Conservation (phyloP, 2,888 invertebrate species). For the Cotesia congregata region DNA sequence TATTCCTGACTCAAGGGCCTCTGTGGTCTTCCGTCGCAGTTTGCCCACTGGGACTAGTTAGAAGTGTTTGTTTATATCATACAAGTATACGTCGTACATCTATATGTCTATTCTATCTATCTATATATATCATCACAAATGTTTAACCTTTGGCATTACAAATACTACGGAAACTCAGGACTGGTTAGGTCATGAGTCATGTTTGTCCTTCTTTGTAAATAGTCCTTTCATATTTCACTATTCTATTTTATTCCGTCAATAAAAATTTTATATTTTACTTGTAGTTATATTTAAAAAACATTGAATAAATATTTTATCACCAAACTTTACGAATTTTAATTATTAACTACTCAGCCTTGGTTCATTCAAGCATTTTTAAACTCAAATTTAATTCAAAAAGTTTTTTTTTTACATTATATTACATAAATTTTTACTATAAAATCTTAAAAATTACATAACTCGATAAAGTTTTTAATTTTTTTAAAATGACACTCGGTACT, state of each 20-base stretch:
- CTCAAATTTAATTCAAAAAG: too few species aligned
- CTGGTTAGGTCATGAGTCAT: constrained; percentile 3
- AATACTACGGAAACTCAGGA: background rate
- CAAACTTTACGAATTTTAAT: too few species aligned
- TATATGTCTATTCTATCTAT: background rate
- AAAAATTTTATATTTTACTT: background rate
- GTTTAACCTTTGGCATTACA: constrained; percentile 14
- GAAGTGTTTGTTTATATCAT: background rate
- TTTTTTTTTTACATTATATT: too few species aligned
- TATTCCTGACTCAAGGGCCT: constrained; percentile 19
- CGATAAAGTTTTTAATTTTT: background rate
- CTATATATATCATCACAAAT: background rate
- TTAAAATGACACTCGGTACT: background rate
- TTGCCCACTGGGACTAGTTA: constrained; percentile 5
- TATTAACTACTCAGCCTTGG: too few species aligned
- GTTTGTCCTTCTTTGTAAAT: background rate
- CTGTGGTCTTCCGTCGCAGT: background rate
- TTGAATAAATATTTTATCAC: too few species aligned
- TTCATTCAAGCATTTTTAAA: too few species aligned
- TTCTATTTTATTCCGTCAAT: background rate
- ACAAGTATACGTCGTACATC: background rate
- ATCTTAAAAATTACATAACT: too few species aligned
- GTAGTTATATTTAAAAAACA: too few species aligned
- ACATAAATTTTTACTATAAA: too few species aligned
- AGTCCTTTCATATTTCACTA: background rate